Conservation (phyloP, 1,140 invertebrate genomes). For the Babylonia areolata region DNA sequence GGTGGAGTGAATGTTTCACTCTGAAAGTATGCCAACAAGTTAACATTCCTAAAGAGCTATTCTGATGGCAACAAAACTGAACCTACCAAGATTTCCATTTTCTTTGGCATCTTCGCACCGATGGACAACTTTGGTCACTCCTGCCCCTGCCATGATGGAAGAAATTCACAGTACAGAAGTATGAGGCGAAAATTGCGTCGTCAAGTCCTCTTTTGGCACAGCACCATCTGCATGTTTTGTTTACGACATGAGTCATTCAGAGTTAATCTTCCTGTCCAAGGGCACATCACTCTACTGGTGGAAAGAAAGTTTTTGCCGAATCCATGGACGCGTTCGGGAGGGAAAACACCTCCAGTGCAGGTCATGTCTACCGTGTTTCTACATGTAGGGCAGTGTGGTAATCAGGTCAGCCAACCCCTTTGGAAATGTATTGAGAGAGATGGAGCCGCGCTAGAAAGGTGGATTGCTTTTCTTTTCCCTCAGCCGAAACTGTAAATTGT, state of each 20-base stretch:
- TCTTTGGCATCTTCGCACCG: constrained; percentile 45
- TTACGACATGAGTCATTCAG: background rate
- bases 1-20: no score
- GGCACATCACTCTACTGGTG: background rate
- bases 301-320: background rate
- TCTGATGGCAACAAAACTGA: background rate
- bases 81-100: constrained; percentile 40
- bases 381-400: constrained; percentile 71
- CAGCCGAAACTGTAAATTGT: no score
- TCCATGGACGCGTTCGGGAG: background rate
- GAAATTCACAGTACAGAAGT: background rate
- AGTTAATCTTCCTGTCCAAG: background rate
- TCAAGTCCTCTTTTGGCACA: constrained; percentile 6
- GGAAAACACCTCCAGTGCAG: background rate
- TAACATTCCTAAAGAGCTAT: no score
- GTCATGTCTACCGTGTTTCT: constrained; percentile 58
- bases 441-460: constrained; percentile 53
- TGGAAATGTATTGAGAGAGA: constrained; percentile 60
- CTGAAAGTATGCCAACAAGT: no score
- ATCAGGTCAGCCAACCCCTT: constrained; percentile 66
- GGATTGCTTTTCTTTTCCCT: background rate
- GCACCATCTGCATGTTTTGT: constrained; percentile 10
- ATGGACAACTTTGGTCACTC: constrained; percentile 45
- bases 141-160: constrained; percentile 36
- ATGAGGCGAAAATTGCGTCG: constrained; percentile 22